Evolutionary conservation across 2,888 invertebrate species (phyloP).

Genomic region (Heliconius erato): DNA sequence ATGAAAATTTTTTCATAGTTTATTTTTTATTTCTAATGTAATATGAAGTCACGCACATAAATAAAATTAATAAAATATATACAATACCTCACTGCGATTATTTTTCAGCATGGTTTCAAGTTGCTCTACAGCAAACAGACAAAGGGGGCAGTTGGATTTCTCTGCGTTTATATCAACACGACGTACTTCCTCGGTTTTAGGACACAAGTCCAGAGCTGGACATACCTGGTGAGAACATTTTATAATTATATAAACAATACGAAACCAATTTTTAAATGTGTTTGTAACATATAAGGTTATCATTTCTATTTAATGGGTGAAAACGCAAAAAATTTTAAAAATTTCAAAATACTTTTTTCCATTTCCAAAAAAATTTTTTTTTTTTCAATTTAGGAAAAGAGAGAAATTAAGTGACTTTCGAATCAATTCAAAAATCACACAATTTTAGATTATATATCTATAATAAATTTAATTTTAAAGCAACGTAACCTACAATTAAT

Average conservation of each 20-base stretch:
- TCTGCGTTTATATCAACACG: conserved; percentile 84
- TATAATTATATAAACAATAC: neutral
- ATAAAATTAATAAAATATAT: neutral
- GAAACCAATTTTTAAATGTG: too few relatives aligned
- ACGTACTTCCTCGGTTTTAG: conserved; percentile 79
- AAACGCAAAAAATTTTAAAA: too few relatives aligned
- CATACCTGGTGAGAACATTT: conserved; percentile 83
- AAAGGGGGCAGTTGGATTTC: conserved; percentile 92
- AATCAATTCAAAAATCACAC: too few relatives aligned
- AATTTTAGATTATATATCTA: too few relatives aligned
- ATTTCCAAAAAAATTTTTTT: too few relatives aligned
- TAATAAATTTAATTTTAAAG: too few relatives aligned
- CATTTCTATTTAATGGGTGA: too few relatives aligned
- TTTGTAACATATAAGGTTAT: too few relatives aligned
- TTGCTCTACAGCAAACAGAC: conserved; percentile 92
- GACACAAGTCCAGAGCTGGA: conserved; percentile 90
- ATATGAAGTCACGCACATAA: neutral
- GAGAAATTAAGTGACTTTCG: too few relatives aligned
- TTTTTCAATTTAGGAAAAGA: too few relatives aligned
- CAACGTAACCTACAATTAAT: too few relatives aligned
- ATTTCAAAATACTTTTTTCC: too few relatives aligned
- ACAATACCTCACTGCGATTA: conserved; percentile 90
- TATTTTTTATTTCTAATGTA: neutral
- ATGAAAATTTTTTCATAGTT: neutral
- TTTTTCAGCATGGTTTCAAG: conserved; percentile 90